Evolutionary conservation across 2,797 vertebrate genomes (phyloP).

Genomic region (Scyliorhinus canicula): DNA sequence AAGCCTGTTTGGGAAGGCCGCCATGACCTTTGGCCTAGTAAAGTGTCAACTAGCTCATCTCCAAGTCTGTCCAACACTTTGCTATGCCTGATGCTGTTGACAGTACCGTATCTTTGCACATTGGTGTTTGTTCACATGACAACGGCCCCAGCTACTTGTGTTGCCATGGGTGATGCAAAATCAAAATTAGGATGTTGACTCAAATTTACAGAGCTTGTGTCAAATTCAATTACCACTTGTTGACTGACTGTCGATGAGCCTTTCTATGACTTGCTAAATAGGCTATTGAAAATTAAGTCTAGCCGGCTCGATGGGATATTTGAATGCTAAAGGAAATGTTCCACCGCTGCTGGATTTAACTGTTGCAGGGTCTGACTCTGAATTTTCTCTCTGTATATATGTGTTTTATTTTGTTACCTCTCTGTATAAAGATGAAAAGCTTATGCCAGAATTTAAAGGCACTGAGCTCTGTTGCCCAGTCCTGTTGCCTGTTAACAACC

Average conservation of each 20-base stretch:
- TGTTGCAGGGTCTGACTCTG: not conserved
- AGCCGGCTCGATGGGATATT: not conserved
- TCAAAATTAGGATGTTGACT: not conserved
- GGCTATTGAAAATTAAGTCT: not conserved
- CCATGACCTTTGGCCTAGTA: not conserved
- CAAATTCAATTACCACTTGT: not conserved
- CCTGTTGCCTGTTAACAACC: not conserved
- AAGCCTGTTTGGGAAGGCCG: not conserved
- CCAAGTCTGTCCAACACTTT: not conserved
- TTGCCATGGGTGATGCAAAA: not conserved
- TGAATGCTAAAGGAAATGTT: not conserved
- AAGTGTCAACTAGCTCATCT: not conserved
- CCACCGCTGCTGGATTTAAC: not conserved
- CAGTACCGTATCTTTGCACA: not conserved
- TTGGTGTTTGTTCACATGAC: not conserved
- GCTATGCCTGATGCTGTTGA: no score
- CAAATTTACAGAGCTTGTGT: not conserved
- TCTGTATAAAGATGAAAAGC: constrained; percentile 25
- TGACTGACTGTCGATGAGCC: not conserved
- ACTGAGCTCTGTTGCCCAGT: not conserved
- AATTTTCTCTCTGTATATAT: not conserved
- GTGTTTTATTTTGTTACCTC: constrained; percentile 21
- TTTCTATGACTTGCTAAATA: not conserved
- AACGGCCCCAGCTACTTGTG: not conserved
- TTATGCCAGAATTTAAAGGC: not conserved